Base-by-base conservation (phyloP, 1,140 invertebrate genomes). In the Hycleus cichorii region DNA sequence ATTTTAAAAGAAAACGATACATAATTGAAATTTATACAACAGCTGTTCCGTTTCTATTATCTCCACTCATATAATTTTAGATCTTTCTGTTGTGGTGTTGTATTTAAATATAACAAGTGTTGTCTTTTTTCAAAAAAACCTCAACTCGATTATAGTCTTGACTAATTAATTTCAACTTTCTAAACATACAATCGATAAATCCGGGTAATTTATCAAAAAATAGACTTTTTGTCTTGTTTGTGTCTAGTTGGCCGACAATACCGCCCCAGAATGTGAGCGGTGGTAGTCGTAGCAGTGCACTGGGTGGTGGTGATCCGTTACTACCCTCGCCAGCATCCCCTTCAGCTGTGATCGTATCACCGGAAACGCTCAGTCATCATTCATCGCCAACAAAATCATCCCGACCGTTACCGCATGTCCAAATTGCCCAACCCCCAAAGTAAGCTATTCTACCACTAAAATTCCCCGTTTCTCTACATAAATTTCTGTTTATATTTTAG, bases 321-420 rank as follows among this genome's bases (percentile, higher is more conserved):
- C 66, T 86, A 48, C 85, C 86, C 27, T 87, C 86, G 42, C 86
- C 88, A 9, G 83, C 85, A 5, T 84, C 83, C 9, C 80, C 83
- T 9, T 81, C 79, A 52, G 83, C 85, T 26, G 81, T 86, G n/a
- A 80, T 89, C 60, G 86, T 88, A 56, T 87, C 85, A 38, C 86
- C 87, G 39, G 83, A 84, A 76, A 86, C 85, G 43, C 77, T 86
- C 51, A 81, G 84, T 67, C 76, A 79, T 70, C 77, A 79, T 67
- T 83, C 82, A 49, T 72, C 69, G 10, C 76, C 76, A n/a, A 69
- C 72, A 4, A 69, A 74, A 9, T 60, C 57, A 9, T 53, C 66
- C 0, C 65, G 67, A 0, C 59, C 60, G 12, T 50, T 58, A 18
- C 60, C 65, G 32, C 70, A 72, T 26, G 67, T 69, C 4, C 71